A percentile compares a stretch with the other conserved stretches of the same genome.
These are phyloP conservation scores for Volucella inflata DNA, from an alignment of 2,888 invertebrate species.

Conservation along the genomic window DNA sequence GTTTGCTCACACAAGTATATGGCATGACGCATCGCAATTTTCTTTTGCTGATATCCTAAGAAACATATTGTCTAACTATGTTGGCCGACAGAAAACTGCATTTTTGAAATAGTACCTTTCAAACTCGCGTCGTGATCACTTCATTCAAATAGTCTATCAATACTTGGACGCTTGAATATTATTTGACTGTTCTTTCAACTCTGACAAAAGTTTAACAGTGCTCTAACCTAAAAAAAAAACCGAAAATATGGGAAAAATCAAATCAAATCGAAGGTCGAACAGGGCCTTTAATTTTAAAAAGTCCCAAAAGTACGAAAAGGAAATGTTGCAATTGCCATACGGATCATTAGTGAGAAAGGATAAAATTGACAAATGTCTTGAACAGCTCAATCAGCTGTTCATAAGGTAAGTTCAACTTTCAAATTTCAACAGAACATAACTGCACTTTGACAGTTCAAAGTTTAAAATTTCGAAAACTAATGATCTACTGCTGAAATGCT, in stretches of 20 bases:
- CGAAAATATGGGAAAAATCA: constrained; percentile 17
- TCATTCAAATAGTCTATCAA: no score
- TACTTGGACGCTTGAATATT: background rate
- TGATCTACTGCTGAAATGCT: background rate
- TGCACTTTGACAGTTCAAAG: constrained; percentile 19
- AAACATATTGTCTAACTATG: no score
- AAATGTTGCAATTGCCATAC: constrained; percentile 2
- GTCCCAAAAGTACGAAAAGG: background rate
- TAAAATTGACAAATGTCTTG: constrained; percentile 66
- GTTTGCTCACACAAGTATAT: no score
- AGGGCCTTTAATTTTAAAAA: no score
- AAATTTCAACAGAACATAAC: background rate
- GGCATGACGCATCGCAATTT: no score
- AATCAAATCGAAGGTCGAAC: background rate
- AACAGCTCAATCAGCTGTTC: constrained; percentile 41
- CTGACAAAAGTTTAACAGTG: constrained; percentile 1
- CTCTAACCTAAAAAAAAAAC: constrained; percentile 1
- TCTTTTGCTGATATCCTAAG: no score
- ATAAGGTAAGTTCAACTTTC: constrained; percentile 24
- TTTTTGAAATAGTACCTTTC: no score
- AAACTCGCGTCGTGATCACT: no score
- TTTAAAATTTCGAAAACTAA: no score
- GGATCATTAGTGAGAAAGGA: constrained; percentile 59
- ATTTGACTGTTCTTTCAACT: constrained; percentile 6
- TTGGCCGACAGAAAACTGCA: no score